Conservation (phyloP, 1,140 invertebrate species). For the Brachionus rotundiformis region DNA sequence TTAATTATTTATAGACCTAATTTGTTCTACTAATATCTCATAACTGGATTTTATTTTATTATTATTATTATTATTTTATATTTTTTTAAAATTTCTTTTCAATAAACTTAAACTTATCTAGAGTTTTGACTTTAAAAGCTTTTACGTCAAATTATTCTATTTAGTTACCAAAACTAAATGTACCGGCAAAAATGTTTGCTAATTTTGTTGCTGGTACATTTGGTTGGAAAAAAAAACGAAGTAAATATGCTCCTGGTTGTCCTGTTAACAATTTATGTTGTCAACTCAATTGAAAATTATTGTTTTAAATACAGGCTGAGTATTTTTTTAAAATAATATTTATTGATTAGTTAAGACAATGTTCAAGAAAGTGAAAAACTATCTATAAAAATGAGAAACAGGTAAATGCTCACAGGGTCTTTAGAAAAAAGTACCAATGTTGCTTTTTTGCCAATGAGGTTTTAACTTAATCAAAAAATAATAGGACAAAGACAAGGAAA, state of each 20-base stretch:
- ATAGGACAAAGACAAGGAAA: too few relatives aligned
- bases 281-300: not conserved
- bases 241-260: too few relatives aligned
- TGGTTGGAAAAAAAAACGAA: not conserved
- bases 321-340: not conserved
- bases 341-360: not conserved
- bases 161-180: not conserved
- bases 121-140: not conserved
- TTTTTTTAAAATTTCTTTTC: not conserved
- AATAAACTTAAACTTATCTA: not conserved
- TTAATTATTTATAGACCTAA: constrained; percentile 4
- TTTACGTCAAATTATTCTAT: too few relatives aligned
- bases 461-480: too few relatives aligned
- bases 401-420: too few relatives aligned
- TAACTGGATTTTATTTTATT: not conserved
- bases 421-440: too few relatives aligned
- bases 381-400: not conserved
- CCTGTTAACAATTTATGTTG: too few relatives aligned
- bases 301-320: not conserved
- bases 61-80: too few relatives aligned
- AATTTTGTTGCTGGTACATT: not conserved
- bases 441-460: too few relatives aligned
- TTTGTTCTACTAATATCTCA: constrained; percentile 2
- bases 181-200: not conserved
- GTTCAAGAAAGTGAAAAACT: not conserved